These are phyloP conservation scores for Achatina immaculata DNA, from an alignment of 1,140 invertebrate genomes.

Conservation along the genomic window DNA sequence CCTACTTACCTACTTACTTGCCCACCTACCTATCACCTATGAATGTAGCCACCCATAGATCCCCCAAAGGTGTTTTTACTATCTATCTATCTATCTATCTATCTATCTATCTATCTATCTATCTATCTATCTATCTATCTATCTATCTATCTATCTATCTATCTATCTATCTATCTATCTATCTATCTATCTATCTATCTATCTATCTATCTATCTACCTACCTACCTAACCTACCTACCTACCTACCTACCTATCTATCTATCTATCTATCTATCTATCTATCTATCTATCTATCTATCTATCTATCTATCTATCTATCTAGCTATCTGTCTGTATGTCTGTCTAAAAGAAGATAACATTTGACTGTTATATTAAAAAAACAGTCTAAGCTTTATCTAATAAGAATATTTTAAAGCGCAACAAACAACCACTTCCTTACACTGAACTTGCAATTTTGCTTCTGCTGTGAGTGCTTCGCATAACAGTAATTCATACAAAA, in stretches of 20 bases:
- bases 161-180: slow-evolving; percentile 9
- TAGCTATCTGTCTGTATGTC: neutral
- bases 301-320: neutral
- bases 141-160: slow-evolving; percentile 9
- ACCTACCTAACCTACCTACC: neutral
- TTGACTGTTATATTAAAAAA: neutral
- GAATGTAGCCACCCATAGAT: no score
- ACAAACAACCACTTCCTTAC: no score
- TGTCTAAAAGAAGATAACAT: neutral
- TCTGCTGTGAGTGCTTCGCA: no score
- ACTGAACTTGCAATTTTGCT: no score
- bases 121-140: slow-evolving; percentile 10
- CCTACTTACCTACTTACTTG: no score
- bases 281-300: neutral
- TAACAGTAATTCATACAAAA: no score
- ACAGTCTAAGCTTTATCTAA: neutral
- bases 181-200: slow-evolving; percentile 9
- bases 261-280: neutral
- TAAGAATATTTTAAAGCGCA: neutral
- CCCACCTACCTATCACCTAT: no score
- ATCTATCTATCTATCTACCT: slow-evolving; percentile 9
- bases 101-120: slow-evolving; percentile 10
- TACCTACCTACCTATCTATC: neutral
- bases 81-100: slow-evolving; percentile 10
- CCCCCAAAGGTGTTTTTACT: no score